Evolutionary conservation across 2,797 vertebrate species (phyloP), one percentile per base, ranked within the genome.

Genomic region (Sylvia borin): DNA sequence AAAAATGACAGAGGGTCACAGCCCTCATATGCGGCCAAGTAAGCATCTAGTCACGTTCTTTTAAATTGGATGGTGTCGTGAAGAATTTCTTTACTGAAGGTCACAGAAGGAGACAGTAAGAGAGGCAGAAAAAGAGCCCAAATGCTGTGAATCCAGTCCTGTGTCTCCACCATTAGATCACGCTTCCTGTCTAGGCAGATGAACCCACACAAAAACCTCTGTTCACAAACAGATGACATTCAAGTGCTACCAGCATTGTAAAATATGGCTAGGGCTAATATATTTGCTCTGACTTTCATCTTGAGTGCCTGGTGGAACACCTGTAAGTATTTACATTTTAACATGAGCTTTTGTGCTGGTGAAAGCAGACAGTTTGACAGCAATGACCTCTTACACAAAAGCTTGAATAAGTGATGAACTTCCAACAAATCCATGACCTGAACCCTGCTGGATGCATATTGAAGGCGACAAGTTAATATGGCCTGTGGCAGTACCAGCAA

Each of bases 251-350:
- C 72, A 92, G 64, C 64, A n/a, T 36, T 83, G 71, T 93, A 94
- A 94, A 96, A 85, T 97, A 86, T 0, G 1, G 38, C 81, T 67
- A 67, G 55, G 77, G 75, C 94, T 95, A 95, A 92, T 95, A 82
- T 80, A 96, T 96, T 96, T 96, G 80, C 93, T 90, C 87, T 93
- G 91, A 95, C 95, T 97, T 97, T 96, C 80, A 95, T 96, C 92
- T 94, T 92, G 94, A 96, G 94, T 96, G 96, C 83, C 64, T 93
- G 84, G 90, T 96, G 90, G 90, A 97, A 96, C 92, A 96, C 93
- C 96, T 96, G 90, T 96, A 95, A 95, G 93, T 97, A 95, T 96
- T 97, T 97, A 95, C 95, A 95, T 95, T 96, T 94, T 94, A 93
- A 92, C 95, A 93, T 83, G 74, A 87, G 95, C 95, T 94, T 97